A percentile compares a stretch with the other conserved stretches of the same genome.
Conservation (phyloP, 2,113 vertebrate genomes). For the Oophaga pumilio region DNA sequence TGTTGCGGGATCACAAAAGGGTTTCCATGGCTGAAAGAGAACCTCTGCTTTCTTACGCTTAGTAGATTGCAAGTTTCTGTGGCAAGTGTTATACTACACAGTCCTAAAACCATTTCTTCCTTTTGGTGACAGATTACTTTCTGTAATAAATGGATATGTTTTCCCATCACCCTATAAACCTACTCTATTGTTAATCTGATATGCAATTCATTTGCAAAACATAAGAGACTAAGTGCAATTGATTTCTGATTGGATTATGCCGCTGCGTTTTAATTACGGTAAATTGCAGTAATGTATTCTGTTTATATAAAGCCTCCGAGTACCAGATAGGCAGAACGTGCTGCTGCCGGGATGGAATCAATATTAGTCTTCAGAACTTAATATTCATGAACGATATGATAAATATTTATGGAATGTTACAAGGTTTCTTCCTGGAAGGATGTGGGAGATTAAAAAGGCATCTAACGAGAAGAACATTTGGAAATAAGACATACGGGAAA, state of each 20-base stretch:
- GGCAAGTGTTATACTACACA: background rate
- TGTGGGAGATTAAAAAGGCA: background rate
- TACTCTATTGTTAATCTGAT: background rate
- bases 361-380: background rate
- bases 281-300: constrained; percentile 5
- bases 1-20: background rate
- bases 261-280: constrained; percentile 1
- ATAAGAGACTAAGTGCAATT: constrained; percentile 12
- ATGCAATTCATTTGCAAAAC: background rate
- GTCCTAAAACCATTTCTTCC: background rate
- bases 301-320: background rate
- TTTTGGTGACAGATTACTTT: background rate
- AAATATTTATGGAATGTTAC: background rate
- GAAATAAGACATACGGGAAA: constrained; percentile 3
- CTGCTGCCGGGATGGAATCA: background rate
- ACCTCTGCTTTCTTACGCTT: background rate
- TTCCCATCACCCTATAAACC: background rate
- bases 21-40: background rate
- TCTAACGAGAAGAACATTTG: background rate
- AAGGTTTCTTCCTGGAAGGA: background rate
- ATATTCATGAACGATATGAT: constrained; percentile 1
- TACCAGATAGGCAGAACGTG: background rate
- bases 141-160: background rate
- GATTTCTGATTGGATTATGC: constrained; percentile 2
- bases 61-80: background rate